Percentiles rank a stretch among this genome's conserved stretches.
Evolutionary conservation across 2,888 invertebrate genomes (phyloP).

Genomic region (Acrocyrtus sp.): DNA sequence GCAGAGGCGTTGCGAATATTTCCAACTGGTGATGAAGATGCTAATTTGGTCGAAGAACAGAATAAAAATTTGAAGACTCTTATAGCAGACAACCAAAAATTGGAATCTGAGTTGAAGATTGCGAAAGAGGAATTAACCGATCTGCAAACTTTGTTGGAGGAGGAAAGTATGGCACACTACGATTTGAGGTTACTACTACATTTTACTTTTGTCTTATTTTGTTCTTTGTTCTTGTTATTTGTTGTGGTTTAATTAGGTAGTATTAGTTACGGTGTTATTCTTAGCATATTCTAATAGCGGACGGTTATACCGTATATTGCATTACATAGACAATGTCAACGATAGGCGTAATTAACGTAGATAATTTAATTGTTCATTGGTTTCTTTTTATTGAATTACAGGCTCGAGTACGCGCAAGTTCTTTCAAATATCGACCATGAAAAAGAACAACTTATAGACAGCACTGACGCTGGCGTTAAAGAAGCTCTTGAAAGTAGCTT

Average conservation of each 20-base stretch:
- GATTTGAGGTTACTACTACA: constrained; percentile 11
- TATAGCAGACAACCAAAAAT: not conserved
- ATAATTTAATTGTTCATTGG: not conserved
- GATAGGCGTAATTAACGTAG: not conserved
- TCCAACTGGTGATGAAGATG: constrained; percentile 25
- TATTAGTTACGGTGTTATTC: no score
- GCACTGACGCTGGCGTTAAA: not conserved
- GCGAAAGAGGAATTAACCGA: not conserved
- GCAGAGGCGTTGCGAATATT: not conserved
- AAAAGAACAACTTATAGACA: constrained; percentile 1
- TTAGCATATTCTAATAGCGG: no score
- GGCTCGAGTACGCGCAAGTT: constrained; percentile 14
- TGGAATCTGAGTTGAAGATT: not conserved
- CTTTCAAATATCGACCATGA: not conserved
- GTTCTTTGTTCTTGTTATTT: no score
- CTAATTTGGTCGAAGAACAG: constrained; percentile 1
- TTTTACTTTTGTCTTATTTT: not conserved
- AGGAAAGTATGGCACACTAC: constrained; percentile 20
- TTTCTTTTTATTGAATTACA: not conserved
- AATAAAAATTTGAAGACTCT: not conserved
- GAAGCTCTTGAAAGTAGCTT: constrained; percentile 2
- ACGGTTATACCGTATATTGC: no score
- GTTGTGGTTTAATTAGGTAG: no score
- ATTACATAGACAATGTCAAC: not conserved
- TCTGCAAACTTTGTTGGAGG: not conserved